Conservation (phyloP, 2,888 invertebrate species). For the Eupithecia pulchellata region DNA sequence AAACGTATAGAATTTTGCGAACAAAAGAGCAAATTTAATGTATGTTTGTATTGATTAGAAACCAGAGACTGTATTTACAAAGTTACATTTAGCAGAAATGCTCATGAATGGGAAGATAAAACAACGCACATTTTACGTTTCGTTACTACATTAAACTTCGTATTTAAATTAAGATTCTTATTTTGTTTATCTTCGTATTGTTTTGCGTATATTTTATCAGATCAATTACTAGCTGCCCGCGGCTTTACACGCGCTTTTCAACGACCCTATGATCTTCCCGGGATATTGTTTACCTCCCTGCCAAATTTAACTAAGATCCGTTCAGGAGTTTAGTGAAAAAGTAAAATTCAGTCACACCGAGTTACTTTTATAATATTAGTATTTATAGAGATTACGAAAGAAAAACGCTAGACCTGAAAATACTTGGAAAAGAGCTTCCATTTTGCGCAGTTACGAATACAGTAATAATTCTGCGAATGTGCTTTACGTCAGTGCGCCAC, state of each 20-base stretch:
- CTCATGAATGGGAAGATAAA: background rate
- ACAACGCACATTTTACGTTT: background rate
- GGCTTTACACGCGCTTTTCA: too few relatives aligned
- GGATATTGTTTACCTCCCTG: too few relatives aligned
- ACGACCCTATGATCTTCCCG: too few relatives aligned
- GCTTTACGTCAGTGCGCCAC: constrained; percentile 20
- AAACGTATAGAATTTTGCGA: background rate
- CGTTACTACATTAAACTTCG: background rate
- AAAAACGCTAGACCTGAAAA: background rate
- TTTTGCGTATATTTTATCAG: background rate
- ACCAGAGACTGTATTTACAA: background rate
- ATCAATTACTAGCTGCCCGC: too few relatives aligned
- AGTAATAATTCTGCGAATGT: constrained; percentile 28
- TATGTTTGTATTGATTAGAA: constrained; percentile 8
- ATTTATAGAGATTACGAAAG: too few relatives aligned
- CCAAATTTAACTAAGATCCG: too few relatives aligned
- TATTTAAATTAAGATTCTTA: background rate
- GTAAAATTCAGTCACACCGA: too few relatives aligned
- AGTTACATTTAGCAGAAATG: constrained; percentile 1
- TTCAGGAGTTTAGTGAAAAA: too few relatives aligned
- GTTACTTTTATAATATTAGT: too few relatives aligned
- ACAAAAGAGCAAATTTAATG: constrained; percentile 8
- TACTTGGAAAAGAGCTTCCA: background rate
- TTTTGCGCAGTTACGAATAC: constrained; percentile 7
- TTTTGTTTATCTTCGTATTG: background rate